Conservation (phyloP, 2,888 invertebrate species). For the Tetragnatha montana region DNA sequence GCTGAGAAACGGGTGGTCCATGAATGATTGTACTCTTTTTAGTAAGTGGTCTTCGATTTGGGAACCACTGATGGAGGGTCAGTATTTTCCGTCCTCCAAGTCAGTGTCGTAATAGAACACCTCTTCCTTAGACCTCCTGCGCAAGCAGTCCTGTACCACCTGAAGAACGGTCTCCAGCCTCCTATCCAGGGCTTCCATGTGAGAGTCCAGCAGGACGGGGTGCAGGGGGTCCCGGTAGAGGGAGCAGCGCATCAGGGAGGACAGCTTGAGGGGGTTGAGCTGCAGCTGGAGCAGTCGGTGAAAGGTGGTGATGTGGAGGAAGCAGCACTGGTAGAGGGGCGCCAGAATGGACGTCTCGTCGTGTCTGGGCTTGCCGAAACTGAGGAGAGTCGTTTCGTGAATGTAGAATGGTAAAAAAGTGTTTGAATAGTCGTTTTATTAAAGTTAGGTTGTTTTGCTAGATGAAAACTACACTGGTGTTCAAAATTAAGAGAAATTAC, state of each 20-base stretch:
- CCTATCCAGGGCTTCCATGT: conserved; percentile 92
- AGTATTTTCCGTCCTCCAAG: conserved; percentile 10
- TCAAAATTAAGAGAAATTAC: too few species aligned
- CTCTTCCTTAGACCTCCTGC: not conserved
- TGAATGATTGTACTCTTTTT: too few species aligned
- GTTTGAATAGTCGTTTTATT: too few species aligned
- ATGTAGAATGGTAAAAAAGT: too few species aligned
- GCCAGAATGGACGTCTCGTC: conserved; percentile 97
- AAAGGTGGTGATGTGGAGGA: conserved; percentile 91
- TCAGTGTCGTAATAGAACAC: conserved; percentile 30
- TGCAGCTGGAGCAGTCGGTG: conserved; percentile 82
- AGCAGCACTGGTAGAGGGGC: conserved; percentile 95
- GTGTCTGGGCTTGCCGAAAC: conserved; percentile 92
- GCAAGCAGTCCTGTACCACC: conserved; percentile 87
- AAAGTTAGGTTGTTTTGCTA: not conserved
- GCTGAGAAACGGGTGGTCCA: too few species aligned
- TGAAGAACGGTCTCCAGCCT: conserved; percentile 88
- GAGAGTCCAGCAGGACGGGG: conserved; percentile 94
- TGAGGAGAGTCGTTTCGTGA: conserved; percentile 72
- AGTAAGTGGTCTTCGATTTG: too few species aligned
- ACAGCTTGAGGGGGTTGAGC: conserved; percentile 79
- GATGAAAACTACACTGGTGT: not conserved
- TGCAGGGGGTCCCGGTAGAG: conserved; percentile 88
- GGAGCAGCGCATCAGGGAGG: conserved; percentile 85
- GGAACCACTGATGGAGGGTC: too few species aligned